Percentiles rank a stretch among this genome's conserved stretches.
phyloP scores from a whole-genome alignment of 1,140 invertebrate genomes.

The Brachionus asplanchnoidis region DNA sequence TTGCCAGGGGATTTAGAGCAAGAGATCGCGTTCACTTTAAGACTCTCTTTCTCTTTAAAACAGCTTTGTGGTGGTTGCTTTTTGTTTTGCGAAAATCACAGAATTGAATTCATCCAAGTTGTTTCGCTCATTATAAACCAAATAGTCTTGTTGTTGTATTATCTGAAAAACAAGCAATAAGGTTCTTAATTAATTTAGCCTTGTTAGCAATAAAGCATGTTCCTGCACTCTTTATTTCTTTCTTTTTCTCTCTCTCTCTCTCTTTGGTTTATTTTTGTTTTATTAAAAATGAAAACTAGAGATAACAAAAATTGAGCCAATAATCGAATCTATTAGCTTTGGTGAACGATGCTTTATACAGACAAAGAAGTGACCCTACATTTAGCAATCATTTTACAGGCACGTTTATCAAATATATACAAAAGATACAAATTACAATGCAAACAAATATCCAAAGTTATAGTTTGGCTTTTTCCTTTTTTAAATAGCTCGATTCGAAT shows the following conservation, averaged over 20 bases:
- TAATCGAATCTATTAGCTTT: background rate
- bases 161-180: slow-evolving; percentile 26
- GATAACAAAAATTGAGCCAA: background rate
- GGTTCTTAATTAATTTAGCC: background rate
- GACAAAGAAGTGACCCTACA: background rate
- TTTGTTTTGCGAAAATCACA: background rate
- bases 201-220: background rate
- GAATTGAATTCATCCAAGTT: background rate
- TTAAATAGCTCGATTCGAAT: background rate
- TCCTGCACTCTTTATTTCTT: background rate
- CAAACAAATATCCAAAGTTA: background rate
- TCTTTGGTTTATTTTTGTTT: background rate
- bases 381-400: background rate
- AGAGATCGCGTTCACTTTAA: slow-evolving; percentile 24
- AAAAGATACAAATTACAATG: slow-evolving; percentile 38
- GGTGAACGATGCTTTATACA: background rate
- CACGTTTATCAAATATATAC: slow-evolving; percentile 39
- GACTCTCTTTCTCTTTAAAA: background rate
- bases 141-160: background rate
- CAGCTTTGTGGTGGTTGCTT: background rate
- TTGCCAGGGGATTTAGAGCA: background rate
- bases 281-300: background rate
- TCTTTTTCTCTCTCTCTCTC: no score
- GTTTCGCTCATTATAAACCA: background rate
- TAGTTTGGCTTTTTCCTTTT: background rate